Evolutionary conservation across 2,113 vertebrate genomes (phyloP).

Genomic region (Microcebus ravelobensis): DNA sequence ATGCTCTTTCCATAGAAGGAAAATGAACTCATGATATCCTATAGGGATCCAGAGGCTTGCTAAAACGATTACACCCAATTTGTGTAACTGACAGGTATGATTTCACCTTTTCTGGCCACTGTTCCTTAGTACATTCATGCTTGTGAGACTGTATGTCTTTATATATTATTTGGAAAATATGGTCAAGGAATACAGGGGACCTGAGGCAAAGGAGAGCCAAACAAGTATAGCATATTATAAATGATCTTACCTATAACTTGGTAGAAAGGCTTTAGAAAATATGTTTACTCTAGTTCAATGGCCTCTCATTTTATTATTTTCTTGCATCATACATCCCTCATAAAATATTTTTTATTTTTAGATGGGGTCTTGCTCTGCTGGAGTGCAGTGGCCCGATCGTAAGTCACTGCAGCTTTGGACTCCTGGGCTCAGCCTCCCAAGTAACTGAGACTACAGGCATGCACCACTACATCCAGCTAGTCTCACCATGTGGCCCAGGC

Average conservation of each 20-base stretch:
- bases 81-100: background rate
- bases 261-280: background rate
- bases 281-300: background rate
- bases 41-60: background rate
- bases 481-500: no score
- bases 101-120: constrained; percentile 8
- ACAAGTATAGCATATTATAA: background rate
- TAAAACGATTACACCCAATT: background rate
- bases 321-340: background rate
- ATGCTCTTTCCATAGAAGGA: background rate
- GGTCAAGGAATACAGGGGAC: background rate
- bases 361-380: no score
- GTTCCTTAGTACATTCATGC: background rate
- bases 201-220: background rate
- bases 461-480: no score
- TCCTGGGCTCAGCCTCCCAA: no score
- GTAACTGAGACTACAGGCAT: no score
- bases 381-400: no score
- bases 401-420: no score
- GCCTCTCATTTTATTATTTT: background rate
- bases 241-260: background rate
- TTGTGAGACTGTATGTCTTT: background rate
- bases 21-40: constrained; percentile 24
- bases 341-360: background rate
- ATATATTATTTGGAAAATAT: constrained; percentile 3